Percentiles rank a stretch among this genome's conserved stretches.
Conservation (phyloP, 2,888 invertebrate genomes). For the Acanthosepion pharaonis region DNA sequence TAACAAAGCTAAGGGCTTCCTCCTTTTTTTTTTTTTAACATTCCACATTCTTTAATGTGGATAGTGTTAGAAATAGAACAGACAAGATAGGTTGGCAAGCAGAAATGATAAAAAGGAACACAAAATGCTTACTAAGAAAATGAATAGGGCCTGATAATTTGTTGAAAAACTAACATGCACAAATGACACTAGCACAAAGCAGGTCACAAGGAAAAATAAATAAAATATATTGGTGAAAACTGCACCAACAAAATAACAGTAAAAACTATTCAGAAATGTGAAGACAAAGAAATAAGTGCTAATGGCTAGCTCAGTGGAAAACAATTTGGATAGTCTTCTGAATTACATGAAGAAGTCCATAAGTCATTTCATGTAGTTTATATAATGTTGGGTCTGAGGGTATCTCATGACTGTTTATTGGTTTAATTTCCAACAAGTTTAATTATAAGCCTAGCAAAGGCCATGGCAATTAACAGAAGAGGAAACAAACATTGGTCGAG, state of each 20-base stretch:
- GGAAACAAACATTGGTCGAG: not conserved
- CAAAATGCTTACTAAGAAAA: not conserved
- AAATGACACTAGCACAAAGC: not conserved
- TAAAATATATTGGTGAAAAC: not conserved
- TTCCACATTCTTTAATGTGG: too few relatives aligned
- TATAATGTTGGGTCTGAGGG: not conserved
- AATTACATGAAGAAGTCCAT: not conserved
- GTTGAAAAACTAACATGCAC: not conserved
- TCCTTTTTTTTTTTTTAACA: too few relatives aligned
- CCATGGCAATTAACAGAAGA: not conserved
- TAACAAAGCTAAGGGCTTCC: not conserved
- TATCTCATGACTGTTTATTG: not conserved
- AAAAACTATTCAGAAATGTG: not conserved
- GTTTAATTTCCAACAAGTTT: not conserved
- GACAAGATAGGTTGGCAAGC: not conserved
- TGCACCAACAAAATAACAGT: not conserved
- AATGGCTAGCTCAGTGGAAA: not conserved
- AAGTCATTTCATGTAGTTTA: conserved; percentile 2
- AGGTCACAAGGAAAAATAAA: not conserved
- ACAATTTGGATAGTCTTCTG: not conserved
- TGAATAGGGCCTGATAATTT: not conserved
- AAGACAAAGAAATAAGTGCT: not conserved
- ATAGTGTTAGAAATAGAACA: not conserved
- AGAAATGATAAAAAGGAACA: not conserved
- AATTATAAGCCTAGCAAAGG: not conserved